Evolutionary conservation across 2,888 invertebrate species (phyloP).

Genomic region (Carterocephalus palaemon): DNA sequence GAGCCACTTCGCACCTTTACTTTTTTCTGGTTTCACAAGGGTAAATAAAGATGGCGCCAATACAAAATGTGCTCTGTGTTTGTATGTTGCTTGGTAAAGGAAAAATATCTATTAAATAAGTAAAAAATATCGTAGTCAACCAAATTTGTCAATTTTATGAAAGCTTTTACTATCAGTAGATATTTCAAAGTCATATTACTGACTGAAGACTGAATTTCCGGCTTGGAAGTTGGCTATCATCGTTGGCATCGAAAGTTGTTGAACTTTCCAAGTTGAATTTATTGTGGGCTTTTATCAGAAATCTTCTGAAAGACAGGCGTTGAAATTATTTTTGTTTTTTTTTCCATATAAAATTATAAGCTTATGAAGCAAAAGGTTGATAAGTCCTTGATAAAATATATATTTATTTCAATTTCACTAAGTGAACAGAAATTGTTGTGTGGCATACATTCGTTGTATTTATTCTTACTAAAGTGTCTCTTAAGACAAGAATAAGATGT

Average conservation of each 20-base stretch:
- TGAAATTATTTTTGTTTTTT: not conserved
- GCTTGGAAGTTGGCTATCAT: too few species aligned
- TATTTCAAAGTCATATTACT: conserved; percentile 34
- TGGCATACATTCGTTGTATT: conserved; percentile 13
- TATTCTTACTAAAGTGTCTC: not conserved
- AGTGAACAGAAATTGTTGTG: conserved; percentile 13
- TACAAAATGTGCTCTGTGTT: too few species aligned
- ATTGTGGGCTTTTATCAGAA: too few species aligned
- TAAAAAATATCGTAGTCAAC: conserved; percentile 5
- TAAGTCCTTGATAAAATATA: conserved; percentile 6
- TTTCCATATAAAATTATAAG: conserved; percentile 14
- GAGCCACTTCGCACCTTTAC: too few species aligned
- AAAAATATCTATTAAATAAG: too few species aligned
- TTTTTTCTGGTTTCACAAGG: too few species aligned
- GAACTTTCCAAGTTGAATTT: too few species aligned
- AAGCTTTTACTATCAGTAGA: conserved; percentile 29
- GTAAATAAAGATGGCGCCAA: too few species aligned
- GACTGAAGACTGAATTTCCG: conserved; percentile 43
- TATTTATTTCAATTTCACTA: conserved; percentile 18
- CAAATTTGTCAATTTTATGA: conserved; percentile 35
- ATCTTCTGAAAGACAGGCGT: not conserved
- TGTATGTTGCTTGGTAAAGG: too few species aligned
- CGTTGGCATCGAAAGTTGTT: too few species aligned
- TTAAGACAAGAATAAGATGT: too few species aligned
- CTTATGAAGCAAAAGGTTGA: conserved; percentile 23